Conservation (phyloP, 2,113 vertebrate species). For the Platysternon megacephalum region DNA sequence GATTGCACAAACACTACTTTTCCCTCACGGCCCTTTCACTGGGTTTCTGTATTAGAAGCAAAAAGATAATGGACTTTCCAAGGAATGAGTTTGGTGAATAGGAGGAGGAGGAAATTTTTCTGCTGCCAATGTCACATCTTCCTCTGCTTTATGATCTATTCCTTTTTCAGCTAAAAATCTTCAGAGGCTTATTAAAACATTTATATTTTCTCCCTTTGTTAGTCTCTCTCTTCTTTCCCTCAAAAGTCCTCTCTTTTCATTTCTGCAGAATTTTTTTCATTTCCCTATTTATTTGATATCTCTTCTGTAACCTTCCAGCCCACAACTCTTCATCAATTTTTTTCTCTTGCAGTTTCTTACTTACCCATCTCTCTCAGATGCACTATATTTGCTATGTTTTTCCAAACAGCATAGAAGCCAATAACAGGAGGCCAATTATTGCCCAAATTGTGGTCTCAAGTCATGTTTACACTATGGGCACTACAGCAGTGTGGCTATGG, state of each 20-base stretch:
- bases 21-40: neutral
- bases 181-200: neutral
- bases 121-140: neutral
- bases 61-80: neutral
- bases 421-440: fast-evolving
- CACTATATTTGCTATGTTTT: fast-evolving
- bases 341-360: neutral
- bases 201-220: neutral
- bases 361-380: neutral
- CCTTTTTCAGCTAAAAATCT: neutral
- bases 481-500: neutral
- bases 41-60: neutral
- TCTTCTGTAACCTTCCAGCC: neutral
- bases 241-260: neutral
- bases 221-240: neutral
- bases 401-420: neutral
- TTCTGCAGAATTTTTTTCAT: neutral
- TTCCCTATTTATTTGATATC: neutral
- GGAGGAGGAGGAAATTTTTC: neutral
- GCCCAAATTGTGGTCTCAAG: neutral
- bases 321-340: neutral
- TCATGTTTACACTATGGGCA: neutral
- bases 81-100: neutral
- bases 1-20: neutral
- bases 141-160: neutral